phyloP scores from a whole-genome alignment of 1,140 invertebrate genomes.

The Aphis gossypii region DNA sequence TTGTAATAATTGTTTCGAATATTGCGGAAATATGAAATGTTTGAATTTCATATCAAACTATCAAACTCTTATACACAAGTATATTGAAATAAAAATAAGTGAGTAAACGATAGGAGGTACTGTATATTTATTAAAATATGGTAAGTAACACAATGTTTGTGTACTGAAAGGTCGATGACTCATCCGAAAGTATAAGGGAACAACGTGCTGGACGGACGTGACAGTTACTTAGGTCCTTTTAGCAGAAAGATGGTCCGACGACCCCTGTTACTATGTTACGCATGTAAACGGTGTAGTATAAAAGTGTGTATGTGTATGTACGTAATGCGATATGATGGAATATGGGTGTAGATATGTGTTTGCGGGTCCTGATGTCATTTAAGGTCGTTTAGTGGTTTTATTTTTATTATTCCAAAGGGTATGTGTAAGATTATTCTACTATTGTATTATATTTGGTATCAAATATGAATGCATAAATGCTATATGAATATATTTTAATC shows the following conservation, averaged over 20 bases:
- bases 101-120: not conserved
- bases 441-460: too few species aligned
- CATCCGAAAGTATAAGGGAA: not conserved
- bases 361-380: not conserved
- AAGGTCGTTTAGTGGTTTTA: not conserved
- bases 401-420: not conserved
- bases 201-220: not conserved
- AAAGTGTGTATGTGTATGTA: not conserved
- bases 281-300: not conserved
- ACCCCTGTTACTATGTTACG: not conserved
- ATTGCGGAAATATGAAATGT: too few species aligned
- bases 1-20: not conserved
- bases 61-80: not conserved
- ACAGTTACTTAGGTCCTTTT: not conserved
- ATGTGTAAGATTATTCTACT: not conserved
- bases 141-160: not conserved
- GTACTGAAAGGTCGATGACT: not conserved
- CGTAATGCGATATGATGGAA: not conserved
- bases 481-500: not conserved
- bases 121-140: not conserved
- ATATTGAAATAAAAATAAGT: not conserved
- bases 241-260: not conserved
- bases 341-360: not conserved
- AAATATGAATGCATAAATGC: not conserved
- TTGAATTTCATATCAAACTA: too few species aligned